Percentiles rank a stretch among this genome's conserved stretches.
These are phyloP conservation scores for Trachythela sp. DNA, from an alignment of 64 coral and sea anemone genomes.

Conservation along the genomic window DNA sequence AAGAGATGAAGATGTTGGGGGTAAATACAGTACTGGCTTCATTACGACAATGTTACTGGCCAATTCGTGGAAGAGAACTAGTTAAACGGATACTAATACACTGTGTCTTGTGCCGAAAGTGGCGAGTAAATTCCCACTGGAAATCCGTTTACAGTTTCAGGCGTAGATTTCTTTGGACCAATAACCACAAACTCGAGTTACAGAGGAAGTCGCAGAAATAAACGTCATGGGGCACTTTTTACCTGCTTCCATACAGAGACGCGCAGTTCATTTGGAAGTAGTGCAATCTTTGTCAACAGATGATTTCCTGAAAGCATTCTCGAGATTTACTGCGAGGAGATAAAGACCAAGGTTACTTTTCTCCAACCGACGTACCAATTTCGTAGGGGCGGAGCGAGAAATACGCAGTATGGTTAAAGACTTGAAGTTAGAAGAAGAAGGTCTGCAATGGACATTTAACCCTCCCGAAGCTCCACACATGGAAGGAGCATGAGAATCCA, in stretches of 20 bases:
- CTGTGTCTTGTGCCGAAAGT: background rate
- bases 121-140: background rate
- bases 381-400: slow-evolving; percentile 39
- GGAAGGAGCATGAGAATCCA: slow-evolving; percentile 33
- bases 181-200: background rate
- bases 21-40: slow-evolving; percentile 14
- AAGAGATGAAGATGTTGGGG: background rate
- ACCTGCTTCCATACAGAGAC: slow-evolving; percentile 8
- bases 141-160: slow-evolving; percentile 1
- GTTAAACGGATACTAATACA: background rate
- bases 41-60: slow-evolving; percentile 25
- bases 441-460: slow-evolving; percentile 44
- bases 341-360: slow-evolving; percentile 3
- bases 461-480: slow-evolving; percentile 12
- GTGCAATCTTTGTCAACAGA: background rate
- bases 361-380: slow-evolving; percentile 27
- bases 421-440: background rate
- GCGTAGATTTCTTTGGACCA: slow-evolving; percentile 38
- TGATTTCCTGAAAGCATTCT: slow-evolving; percentile 27
- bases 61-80: slow-evolving; percentile 21
- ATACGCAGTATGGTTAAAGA: background rate
- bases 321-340: slow-evolving; percentile 14
- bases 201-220: background rate
- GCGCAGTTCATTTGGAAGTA: slow-evolving; percentile 40
- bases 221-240: slow-evolving; percentile 29